Evolutionary conservation across 35 echinoderm and acorn worm genomes (phyloP), one percentile per base, ranked within the genome.

Genomic region (Anneissia japonica): DNA sequence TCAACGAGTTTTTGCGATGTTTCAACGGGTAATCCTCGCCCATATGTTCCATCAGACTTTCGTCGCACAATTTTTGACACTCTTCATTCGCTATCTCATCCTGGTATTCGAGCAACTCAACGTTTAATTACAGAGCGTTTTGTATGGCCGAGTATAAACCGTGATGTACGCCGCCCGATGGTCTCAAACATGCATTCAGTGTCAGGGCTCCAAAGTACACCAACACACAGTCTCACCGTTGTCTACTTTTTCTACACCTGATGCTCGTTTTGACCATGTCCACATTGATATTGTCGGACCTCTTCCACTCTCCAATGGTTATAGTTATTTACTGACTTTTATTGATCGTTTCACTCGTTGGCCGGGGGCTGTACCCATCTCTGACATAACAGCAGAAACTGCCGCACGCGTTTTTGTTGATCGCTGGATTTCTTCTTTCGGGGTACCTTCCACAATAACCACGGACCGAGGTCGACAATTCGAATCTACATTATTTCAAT

Each of bases 101-200:
- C 82, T 34, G 82, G 82, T 1, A 38, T 84, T 13, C 34, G 46
- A 16, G 90, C 90, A 19, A 82, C 84, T 0, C 84, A 92, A 46
- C 73, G 43, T 16, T 72, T 87, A 23, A 39, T 90, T 19, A 77
- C 81, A 21, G 80, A 74, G 29, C 83, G 89, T 31, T 91, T 79
- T 86, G 81, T 93, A 32, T 93, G 91, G 91, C 86, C 86, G 2
- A 72, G 74, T 37, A 89, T 93, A 34, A 93, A 93, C 46, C 78
- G 80, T 28, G 91, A 89, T 38, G 75, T 93, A 30, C 79, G 87
- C 1, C 45, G 77, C n/a, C n/a, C n/a, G n/a, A 31, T 93, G 91
- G 91, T 75, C 91, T 16, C 35, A 17, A 77, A 86, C 33, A 77
- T 37, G 23, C 38, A 40, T 51, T 26, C 39, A 34, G 45, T 84